Base-by-base conservation (phyloP, 2,888 invertebrate species). In the Balanococcus diminutus region DNA sequence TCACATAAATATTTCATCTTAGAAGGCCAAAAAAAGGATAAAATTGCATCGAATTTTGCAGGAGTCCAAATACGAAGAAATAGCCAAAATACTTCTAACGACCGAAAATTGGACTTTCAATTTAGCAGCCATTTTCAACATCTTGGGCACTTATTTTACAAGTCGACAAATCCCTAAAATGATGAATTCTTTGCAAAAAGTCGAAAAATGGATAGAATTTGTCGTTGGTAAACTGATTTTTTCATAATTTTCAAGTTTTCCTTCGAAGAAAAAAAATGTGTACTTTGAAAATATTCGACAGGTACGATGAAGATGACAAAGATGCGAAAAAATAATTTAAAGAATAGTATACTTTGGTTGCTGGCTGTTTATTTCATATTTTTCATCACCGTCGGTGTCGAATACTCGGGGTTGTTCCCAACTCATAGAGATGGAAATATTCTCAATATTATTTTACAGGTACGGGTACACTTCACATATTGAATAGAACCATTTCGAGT, bases 61-160 rank as follows among this genome's bases (percentile, higher is more conserved):
- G 82, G 82, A 46, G 16, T 46, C 83, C 11, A 86, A 86, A 36
- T 86, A 86, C 56, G 86, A 81, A 28, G 72, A 39, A 51, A 86
- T 86, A 16, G 86, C 79, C 22, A 79, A 39, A 56, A 86, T 79
- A 51, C 28, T 86, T 11, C 51, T 86, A 19, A 22, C 61, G 0
- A 79, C 79, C 22, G 86, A 86, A 36, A 81, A 51, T 22, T 86
- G 86, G 86, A 56, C 81, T n/a, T 86, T 86, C 22, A 86, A 86
- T 61, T 22, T 86, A 36, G 42, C 81, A 3, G 81, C 81, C 0
- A 86, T 86, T 56, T 25, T 81, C 9, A 86, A 86, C 22, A 32
- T 86, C 6, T 22, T 42, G 5, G 22, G 19, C 0, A 86, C 86
- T 0, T 79, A 51, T 32, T 79, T 32, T 28, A 81, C 79, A 4